Evolutionary conservation across 2,113 vertebrate species (phyloP), one percentile per base, ranked within the genome.

Genomic region (pig (Sus scrofa)): DNA sequence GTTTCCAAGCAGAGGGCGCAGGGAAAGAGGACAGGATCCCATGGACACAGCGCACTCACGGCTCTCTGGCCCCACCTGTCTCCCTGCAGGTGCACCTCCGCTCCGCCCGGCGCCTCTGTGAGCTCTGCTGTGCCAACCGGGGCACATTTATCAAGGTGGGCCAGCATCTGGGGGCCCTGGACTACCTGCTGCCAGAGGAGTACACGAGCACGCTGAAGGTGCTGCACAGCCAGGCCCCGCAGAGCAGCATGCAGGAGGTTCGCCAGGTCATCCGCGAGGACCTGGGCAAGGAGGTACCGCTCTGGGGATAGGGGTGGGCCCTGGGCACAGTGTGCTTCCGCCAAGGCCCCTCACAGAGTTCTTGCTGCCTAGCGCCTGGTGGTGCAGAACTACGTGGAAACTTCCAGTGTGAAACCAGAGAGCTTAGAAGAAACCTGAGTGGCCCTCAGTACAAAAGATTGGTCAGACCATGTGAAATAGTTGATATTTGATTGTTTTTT

Each of bases 81-180:
- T 98, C 78, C 96, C 52, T 0, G 0, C 87, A 99, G 99, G 99
- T 99, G 7, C 99, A 99, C 90, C 98, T 96, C 60, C 99, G 99
- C 68, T 99, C 99, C 0, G 99, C 99, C 1, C 98, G 99, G 97
- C 99, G 99, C 54, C 99, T 99, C 27, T 98, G 99, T 70, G 99
- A 99, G 84, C 97, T 99, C 96, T 99, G 99, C 98, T 99, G 99
- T n/a, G 99, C 99, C 96, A 99, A 99, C 98, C 97, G 99, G 92
- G 99, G 99, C 83, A 99, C 99, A 7, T 99, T 99, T 98, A 99
- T 99, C 98, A 99, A 99, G 98, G 99, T 99, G 96, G 99, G 99
- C 10, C 99, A 99, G 98, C 99, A 99, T 98, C 98, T 99, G 27
- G 99, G 99, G 3, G 99, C 99, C 0, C 98, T 99, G 86, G 99